Base-by-base conservation (phyloP, 2,888 invertebrate genomes). In the Coleophora deauratella region DNA sequence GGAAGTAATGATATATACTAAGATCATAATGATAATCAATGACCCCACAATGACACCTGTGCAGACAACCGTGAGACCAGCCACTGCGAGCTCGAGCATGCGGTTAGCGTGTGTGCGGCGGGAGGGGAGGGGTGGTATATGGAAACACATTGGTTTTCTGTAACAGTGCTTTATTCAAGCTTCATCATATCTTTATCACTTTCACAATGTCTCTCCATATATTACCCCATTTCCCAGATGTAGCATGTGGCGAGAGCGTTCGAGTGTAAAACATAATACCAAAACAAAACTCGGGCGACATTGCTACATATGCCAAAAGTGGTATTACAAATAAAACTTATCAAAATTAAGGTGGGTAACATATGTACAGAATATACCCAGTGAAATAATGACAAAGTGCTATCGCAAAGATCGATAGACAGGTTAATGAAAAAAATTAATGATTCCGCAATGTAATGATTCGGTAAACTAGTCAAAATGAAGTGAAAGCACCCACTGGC, bases 171-270 rank as follows among this genome's bases (percentile, higher is more conserved):
- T 89, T 89, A 89, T 89, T 89, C 81, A 88, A 82, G 86, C 82
- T 64, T 84, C 87, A 84, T 82, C 82, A 78, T 81, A 80, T 82
- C 79, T 80, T 82, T 81, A 82, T 84, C 84, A 84, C 76, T 82
- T 84, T 89, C 89, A 89, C 89, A 89, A 89, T 89, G 89, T 88
- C 88, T 86, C 88, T 88, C 88, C 88, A 88, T 88, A 86, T 85
- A 74, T 86, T 91, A 91, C 90, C 92, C 92, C 86, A 85, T 82
- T 86, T 86, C 86, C 84, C 86, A 86, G 66, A 86, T 86, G 86
- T 86, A 86, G 86, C 86, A 86, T 72, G 82, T 84, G 70, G 81
- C 81, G 69, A 70, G 78, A 79, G 81, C 71, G 68, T 77, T 63
- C 63, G 67, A 62, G 74, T 70, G 75, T 76, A 73, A 76, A 72